A percentile compares a stretch with the other conserved stretches of the same genome.
These are phyloP conservation scores for Athalia rosae DNA, from an alignment of 2,888 invertebrate genomes.

Conservation along the genomic window DNA sequence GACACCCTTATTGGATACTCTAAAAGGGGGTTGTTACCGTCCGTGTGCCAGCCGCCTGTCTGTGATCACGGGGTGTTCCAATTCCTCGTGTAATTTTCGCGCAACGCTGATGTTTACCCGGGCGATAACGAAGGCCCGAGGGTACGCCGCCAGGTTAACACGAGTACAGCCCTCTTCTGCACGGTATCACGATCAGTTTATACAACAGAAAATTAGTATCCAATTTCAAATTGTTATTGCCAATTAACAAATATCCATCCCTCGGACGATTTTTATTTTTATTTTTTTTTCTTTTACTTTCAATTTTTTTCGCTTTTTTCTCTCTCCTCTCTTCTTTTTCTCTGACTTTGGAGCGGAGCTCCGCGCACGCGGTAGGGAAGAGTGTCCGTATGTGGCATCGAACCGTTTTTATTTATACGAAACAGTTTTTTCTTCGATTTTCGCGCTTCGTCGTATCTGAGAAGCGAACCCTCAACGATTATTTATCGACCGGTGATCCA, in stretches of 20 bases:
- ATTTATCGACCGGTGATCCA: too few species aligned
- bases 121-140: slow-evolving; percentile 2
- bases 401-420: too few species aligned
- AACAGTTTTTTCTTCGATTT: too few species aligned
- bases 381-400: too few species aligned
- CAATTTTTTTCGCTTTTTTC: too few species aligned
- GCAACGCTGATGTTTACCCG: slow-evolving; percentile 10
- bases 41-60: background rate
- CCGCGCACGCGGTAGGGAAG: too few species aligned
- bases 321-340: background rate
- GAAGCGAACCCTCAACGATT: too few species aligned
- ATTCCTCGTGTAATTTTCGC: slow-evolving; percentile 16
- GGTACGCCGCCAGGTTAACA: background rate
- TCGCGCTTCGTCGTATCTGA: too few species aligned
- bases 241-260: slow-evolving; percentile 2
- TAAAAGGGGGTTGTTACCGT: background rate
- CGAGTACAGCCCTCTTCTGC: background rate
- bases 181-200: background rate
- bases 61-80: slow-evolving; percentile 31
- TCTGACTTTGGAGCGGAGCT: too few species aligned
- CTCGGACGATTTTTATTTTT: background rate
- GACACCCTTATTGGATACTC: background rate
- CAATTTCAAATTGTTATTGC: slow-evolving; percentile 3
- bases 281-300: background rate
- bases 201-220: background rate